Conservation (phyloP, 1,140 invertebrate species). For the Micrasema longulum region DNA sequence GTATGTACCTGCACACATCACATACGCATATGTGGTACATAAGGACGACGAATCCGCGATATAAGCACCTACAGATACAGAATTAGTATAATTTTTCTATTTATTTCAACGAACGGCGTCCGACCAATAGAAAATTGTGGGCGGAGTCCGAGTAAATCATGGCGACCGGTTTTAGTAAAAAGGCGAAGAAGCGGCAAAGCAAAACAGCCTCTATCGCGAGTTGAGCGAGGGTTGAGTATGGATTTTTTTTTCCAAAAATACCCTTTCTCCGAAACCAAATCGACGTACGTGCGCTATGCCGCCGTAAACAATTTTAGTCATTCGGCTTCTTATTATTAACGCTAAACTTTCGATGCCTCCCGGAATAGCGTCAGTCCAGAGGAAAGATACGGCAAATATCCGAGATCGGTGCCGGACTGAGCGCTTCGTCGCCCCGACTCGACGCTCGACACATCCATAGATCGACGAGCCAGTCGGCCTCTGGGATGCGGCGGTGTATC, state of each 20-base stretch:
- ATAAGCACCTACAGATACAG: too few species aligned
- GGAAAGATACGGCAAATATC: neutral
- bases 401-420: slow-evolving; percentile 3
- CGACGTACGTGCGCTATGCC: neutral
- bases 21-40: too few species aligned
- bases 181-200: slow-evolving; percentile 7
- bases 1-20: too few species aligned
- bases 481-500: neutral
- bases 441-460: slow-evolving; percentile 4
- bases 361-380: neutral
- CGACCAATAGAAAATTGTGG: slow-evolving; percentile 52
- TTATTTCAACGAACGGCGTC: neutral
- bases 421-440: slow-evolving; percentile 3
- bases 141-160: slow-evolving; percentile 46
- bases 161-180: slow-evolving; percentile 42
- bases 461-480: neutral
- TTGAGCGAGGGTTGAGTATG: neutral
- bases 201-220: slow-evolving; percentile 29
- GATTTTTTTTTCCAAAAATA: neutral
- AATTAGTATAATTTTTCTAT: too few species aligned
- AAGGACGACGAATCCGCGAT: too few species aligned
- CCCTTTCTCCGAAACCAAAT: neutral
- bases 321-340: neutral
- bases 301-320: neutral
- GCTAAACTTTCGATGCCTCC: neutral